These are phyloP conservation scores for Cephus runcator DNA, from an alignment of 2,888 invertebrate genomes.

Conservation along the genomic window DNA sequence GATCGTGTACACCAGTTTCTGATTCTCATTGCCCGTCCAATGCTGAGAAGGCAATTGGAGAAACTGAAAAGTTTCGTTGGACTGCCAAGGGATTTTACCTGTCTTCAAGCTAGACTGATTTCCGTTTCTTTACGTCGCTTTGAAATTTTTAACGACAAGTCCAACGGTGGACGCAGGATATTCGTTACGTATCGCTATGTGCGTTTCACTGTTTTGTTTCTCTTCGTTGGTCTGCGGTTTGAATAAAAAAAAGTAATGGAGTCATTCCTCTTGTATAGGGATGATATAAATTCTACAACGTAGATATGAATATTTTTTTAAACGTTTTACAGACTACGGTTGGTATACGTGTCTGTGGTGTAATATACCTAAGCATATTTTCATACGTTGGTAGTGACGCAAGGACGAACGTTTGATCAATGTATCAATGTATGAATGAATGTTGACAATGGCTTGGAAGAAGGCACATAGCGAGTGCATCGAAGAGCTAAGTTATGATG, in stretches of 20 bases:
- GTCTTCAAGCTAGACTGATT: not conserved
- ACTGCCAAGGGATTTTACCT: not conserved
- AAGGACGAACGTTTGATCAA: not conserved
- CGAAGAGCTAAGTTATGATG: not conserved
- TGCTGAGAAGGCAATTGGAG: not conserved
- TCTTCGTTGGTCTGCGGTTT: not conserved
- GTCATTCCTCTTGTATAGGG: not conserved
- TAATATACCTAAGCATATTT: not conserved
- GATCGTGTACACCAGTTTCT: not conserved
- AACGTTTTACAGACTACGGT: not conserved
- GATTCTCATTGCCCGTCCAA: not conserved
- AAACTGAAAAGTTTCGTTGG: not conserved
- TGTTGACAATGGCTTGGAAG: not conserved
- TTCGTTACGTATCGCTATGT: not conserved
- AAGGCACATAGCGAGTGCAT: not conserved
- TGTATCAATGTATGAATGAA: not conserved
- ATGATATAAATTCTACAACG: not conserved
- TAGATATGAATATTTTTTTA: not conserved
- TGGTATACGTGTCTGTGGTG: not conserved
- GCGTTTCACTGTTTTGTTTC: conserved; percentile 26
- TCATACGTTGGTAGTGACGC: not conserved
- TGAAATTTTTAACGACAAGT: not conserved
- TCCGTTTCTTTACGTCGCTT: not conserved
- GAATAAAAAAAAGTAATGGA: not conserved
- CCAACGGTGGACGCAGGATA: not conserved